A percentile compares a stretch with the other conserved stretches of the same genome.
phyloP scores from a whole-genome alignment of 2,888 invertebrate species.

The Orthonychiurus folsomi region DNA sequence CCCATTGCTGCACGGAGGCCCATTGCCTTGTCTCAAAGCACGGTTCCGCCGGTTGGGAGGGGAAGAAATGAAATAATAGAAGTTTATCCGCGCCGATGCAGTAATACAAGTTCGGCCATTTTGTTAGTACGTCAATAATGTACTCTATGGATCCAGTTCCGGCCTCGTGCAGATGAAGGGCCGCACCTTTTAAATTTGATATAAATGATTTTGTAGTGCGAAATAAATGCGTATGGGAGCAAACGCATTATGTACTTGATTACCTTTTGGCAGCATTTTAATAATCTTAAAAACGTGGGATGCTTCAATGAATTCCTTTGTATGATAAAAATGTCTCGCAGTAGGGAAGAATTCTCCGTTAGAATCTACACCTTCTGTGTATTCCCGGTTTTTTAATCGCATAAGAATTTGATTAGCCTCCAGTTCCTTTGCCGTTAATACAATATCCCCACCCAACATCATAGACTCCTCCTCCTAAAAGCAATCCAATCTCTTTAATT shows the following conservation, averaged over 20 bases:
- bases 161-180: constrained; percentile 42
- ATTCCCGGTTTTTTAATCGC: constrained; percentile 36
- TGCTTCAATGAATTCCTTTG: constrained; percentile 51
- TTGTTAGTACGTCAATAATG: constrained; percentile 40
- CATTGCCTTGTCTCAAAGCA: constrained; percentile 35
- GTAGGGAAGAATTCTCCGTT: constrained; percentile 51
- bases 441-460: constrained; percentile 7
- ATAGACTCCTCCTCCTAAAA: background rate
- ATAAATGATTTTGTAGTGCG: too few relatives aligned
- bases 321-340: constrained; percentile 57
- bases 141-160: constrained; percentile 40
- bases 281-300: constrained; percentile 61
- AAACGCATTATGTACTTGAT: too few relatives aligned
- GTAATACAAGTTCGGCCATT: constrained; percentile 41
- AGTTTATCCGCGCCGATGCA: constrained; percentile 35
- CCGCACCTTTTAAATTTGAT: constrained; percentile 39
- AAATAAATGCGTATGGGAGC: too few relatives aligned
- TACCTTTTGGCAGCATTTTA: constrained; percentile 60
- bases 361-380: constrained; percentile 31
- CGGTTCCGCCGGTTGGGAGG: constrained; percentile 18
- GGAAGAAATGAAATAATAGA: constrained; percentile 40
- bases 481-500: background rate
- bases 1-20: constrained; percentile 36
- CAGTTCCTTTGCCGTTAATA: constrained; percentile 24
- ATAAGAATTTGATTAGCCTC: constrained; percentile 38